A percentile compares a stretch with the other conserved stretches of the same genome.
phyloP scores from a whole-genome alignment of 2,113 vertebrate genomes.

The Paratilapia polleni region DNA sequence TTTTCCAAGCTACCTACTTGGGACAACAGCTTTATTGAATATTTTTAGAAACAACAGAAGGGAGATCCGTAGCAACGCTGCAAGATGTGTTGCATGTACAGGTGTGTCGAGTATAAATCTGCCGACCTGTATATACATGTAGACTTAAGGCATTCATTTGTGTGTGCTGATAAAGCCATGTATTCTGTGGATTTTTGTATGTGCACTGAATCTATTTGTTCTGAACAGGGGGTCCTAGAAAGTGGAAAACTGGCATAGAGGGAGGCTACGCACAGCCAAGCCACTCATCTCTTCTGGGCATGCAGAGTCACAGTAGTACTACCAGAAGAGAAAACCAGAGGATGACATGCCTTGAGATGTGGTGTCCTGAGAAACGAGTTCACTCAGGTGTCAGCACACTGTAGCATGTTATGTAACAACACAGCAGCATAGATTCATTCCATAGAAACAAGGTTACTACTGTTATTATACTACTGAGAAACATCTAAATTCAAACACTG shows the following conservation, averaged over 20 bases:
- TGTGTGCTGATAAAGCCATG: background rate
- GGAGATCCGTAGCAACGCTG: too few relatives aligned
- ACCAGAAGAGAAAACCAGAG: constrained; percentile 56
- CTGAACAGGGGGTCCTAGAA: constrained; percentile 35
- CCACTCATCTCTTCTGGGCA: constrained; percentile 65
- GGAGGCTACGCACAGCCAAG: constrained; percentile 39
- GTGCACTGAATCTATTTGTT: background rate
- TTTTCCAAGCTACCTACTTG: background rate
- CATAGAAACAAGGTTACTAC: constrained; percentile 50
- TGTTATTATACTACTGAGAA: constrained; percentile 10
- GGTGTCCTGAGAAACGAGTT: constrained; percentile 46
- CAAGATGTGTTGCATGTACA: background rate
- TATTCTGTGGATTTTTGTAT: background rate
- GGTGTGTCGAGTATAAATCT: too few relatives aligned
- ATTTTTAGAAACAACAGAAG: background rate
- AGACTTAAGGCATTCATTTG: background rate
- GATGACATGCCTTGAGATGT: constrained; percentile 45
- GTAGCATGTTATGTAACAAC: constrained; percentile 44
- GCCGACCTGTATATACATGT: background rate
- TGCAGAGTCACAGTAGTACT: constrained; percentile 34
- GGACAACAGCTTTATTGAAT: background rate
- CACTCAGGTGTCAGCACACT: constrained; percentile 47
- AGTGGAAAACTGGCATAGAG: constrained; percentile 59
- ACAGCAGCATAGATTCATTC: constrained; percentile 30
- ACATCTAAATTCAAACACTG: background rate